phyloP scores from a whole-genome alignment of 1,140 invertebrate species.

The Lordiphosa collinella region DNA sequence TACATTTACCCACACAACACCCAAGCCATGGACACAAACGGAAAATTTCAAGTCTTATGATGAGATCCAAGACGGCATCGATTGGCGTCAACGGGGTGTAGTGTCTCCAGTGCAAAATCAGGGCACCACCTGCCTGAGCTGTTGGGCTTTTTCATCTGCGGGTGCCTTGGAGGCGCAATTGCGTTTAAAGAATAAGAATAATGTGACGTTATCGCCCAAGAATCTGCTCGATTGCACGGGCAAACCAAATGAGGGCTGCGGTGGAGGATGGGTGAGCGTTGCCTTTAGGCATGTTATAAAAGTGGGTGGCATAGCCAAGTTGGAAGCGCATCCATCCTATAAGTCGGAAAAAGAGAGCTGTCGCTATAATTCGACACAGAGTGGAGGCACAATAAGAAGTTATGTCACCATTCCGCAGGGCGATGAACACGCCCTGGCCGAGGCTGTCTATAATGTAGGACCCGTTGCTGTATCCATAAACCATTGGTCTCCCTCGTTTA shows the following conservation, averaged over 20 bases:
- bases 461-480: slow-evolving; percentile 34
- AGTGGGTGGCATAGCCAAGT: slow-evolving; percentile 87
- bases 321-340: slow-evolving; percentile 85
- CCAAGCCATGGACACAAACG: background rate
- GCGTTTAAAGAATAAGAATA: slow-evolving; percentile 81
- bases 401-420: slow-evolving; percentile 83
- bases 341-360: slow-evolving; percentile 82
- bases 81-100: slow-evolving; percentile 12
- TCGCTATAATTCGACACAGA: background rate
- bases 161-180: slow-evolving; percentile 89
- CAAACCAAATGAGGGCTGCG: slow-evolving; percentile 91
- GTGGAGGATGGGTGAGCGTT: slow-evolving; percentile 88
- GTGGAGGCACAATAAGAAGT: slow-evolving; percentile 3
- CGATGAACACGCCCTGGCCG: slow-evolving; percentile 85
- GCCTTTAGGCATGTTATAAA: slow-evolving; percentile 89
- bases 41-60: slow-evolving; percentile 7
- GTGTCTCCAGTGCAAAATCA: slow-evolving; percentile 83
- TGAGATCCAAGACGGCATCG: too few species aligned
- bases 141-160: slow-evolving; percentile 95
- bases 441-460: slow-evolving; percentile 85
- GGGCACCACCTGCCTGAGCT: slow-evolving; percentile 88
- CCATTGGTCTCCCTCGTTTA: background rate
- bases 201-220: slow-evolving; percentile 93
- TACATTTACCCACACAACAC: too few species aligned
- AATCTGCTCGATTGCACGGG: slow-evolving; percentile 92